Evolutionary conservation across 1,140 invertebrate species (phyloP).

Genomic region (Cyphomyrmex costatus): DNA sequence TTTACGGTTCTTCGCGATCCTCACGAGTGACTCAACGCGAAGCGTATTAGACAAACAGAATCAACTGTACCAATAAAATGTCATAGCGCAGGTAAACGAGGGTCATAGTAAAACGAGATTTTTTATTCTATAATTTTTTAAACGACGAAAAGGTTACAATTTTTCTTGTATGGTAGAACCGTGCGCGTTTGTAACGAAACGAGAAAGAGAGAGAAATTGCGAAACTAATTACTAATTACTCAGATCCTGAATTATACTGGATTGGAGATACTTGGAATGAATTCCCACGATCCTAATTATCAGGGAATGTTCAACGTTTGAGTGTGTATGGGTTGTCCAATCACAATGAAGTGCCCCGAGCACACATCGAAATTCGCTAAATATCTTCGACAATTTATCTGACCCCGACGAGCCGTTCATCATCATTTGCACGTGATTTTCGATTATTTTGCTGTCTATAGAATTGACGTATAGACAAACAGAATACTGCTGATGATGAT

Average conservation of each 20-base stretch:
- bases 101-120: neutral
- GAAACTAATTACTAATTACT: conserved; percentile 50
- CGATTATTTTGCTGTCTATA: neutral
- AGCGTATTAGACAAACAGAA: neutral
- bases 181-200: neutral
- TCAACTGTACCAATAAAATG: conserved; percentile 1
- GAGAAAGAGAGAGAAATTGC: neutral
- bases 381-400: conserved; percentile 48
- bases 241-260: conserved; percentile 16
- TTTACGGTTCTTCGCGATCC: conserved; percentile 1
- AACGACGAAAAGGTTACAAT: neutral
- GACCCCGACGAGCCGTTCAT: neutral
- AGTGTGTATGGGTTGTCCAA: neutral
- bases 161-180: neutral
- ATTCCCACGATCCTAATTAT: conserved; percentile 48
- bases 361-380: conserved; percentile 13
- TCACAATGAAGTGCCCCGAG: neutral
- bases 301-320: conserved; percentile 36
- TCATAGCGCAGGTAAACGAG: neutral
- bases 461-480: neutral
- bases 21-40: neutral
- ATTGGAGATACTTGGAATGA: conserved; percentile 1
- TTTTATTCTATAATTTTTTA: neutral
- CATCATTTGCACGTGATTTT: neutral
- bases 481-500: neutral